Conservation (phyloP, 2,113 vertebrate species). For the Spea multiplicata region DNA sequence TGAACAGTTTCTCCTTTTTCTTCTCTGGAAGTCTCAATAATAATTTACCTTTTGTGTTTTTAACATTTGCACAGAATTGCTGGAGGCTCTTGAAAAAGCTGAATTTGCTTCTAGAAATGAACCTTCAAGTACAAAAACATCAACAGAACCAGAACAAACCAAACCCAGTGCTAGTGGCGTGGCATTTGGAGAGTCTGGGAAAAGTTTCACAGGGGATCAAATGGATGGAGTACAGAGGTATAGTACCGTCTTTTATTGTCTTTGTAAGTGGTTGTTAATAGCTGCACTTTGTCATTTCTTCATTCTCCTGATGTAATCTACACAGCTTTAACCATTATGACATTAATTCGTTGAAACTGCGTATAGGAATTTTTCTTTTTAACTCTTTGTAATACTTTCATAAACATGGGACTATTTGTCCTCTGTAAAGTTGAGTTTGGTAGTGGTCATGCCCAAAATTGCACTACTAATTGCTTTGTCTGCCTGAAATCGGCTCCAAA, state of each 20-base stretch:
- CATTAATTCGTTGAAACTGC: too few species aligned
- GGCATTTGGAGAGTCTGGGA: conserved; percentile 66
- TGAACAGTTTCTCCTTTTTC: background rate
- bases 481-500: too few species aligned
- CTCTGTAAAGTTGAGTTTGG: too few species aligned
- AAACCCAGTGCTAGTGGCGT: conserved; percentile 61
- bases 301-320: too few species aligned
- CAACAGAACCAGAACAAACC: conserved; percentile 60
- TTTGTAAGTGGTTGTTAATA: too few species aligned
- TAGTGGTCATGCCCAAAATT: too few species aligned
- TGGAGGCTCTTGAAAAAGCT: conserved; percentile 85
- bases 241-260: conserved; percentile 30
- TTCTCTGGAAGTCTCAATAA: conserved; percentile 20
- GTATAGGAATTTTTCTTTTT: too few species aligned
- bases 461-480: too few species aligned
- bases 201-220: conserved; percentile 87
- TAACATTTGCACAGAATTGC: conserved; percentile 69
- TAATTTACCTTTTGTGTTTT: conserved; percentile 22
- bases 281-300: too few species aligned
- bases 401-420: too few species aligned
- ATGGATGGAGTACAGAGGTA: conserved; percentile 91
- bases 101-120: conserved; percentile 80
- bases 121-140: conserved; percentile 70
- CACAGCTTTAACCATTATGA: too few species aligned
- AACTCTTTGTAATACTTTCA: too few species aligned